Base-by-base conservation (phyloP, 2,888 invertebrate genomes). In the Leptopilina syphax region DNA sequence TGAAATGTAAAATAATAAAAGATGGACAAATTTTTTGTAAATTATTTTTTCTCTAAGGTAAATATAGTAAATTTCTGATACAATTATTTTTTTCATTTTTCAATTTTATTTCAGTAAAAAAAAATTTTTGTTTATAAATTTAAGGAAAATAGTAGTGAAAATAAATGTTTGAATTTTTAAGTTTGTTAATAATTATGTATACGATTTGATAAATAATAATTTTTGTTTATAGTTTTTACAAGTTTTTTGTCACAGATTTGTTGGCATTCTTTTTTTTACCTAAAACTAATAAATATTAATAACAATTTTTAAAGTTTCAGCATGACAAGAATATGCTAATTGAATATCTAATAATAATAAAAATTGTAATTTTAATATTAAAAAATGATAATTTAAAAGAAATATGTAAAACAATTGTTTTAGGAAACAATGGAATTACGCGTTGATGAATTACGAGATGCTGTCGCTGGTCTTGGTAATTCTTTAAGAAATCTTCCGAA, bases 391-490 rank as follows among this genome's bases (percentile, higher is more conserved):
- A 78, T 3, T n/a, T 54, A 47, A 41, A 8, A 34, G 2, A 41
- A 50, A 8, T 77, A 65, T 88, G 24, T 50, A 34, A 60, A 9
- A 34, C 4, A 18, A 50, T 6, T 77, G 68, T 88, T 87, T 73
- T 88, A 91, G 91, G 92, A 90, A 65, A 89, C 89, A 79, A 85
- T 93, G 67, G 89, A 90, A 83, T 92, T 92, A 77, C 95, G 95
- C 92, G 94, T 97, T 91, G 95, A 95, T 91, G 94, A 94, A 89
- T 94, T 96, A 87, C 95, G 95, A 87, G 93, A 94, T 91, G 95
- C 95, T 88, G 93, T 96, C 85, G 94, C 93, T 86, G 93, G 93
- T 85, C 94, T 96, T 83, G 96, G 96, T 93, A 93, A 93, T 83
- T 94, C 94, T 85, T 94, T 96, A 86, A 93, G 94, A 80, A 94